A percentile compares a stretch with the other conserved stretches of the same genome.
Conservation (phyloP, 1,140 invertebrate species). For the Eciton burchellii region DNA sequence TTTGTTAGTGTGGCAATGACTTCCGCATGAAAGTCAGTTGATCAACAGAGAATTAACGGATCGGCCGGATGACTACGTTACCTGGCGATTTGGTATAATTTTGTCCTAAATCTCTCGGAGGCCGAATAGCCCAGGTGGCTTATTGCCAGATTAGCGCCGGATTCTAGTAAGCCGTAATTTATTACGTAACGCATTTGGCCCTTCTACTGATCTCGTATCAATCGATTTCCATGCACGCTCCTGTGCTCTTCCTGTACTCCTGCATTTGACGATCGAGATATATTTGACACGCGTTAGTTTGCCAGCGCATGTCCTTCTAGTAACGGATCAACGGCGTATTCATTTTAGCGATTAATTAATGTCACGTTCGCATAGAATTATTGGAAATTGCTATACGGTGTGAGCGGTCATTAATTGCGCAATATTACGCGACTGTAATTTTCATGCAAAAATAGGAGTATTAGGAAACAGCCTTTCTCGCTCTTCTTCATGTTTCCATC, state of each 20-base stretch:
- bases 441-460: conserved; percentile 15
- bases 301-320: conserved; percentile 9
- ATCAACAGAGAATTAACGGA: conserved; percentile 62
- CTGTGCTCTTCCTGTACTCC: background rate
- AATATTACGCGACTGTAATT: conserved; percentile 24
- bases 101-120: conserved; percentile 58
- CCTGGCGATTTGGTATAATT: conserved; percentile 40
- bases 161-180: conserved; percentile 68
- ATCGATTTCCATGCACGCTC: conserved; percentile 39
- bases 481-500: background rate
- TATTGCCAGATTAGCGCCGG: conserved; percentile 64
- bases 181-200: conserved; percentile 56
- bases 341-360: conserved; percentile 59
- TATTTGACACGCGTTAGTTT: conserved; percentile 40
- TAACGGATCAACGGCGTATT: conserved; percentile 36
- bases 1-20: background rate
- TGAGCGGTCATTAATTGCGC: conserved; percentile 47
- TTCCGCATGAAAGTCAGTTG: conserved; percentile 24
- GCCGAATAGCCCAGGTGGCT: conserved; percentile 58
- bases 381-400: conserved; percentile 19
- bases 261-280: conserved; percentile 50
- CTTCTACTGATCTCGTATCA: conserved; percentile 45
- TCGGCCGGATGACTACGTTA: background rate
- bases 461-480: background rate
- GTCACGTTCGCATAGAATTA: conserved; percentile 40